Evolutionary conservation across 2,797 vertebrate species (phyloP).

Genomic region (Halcyon chelicuti): DNA sequence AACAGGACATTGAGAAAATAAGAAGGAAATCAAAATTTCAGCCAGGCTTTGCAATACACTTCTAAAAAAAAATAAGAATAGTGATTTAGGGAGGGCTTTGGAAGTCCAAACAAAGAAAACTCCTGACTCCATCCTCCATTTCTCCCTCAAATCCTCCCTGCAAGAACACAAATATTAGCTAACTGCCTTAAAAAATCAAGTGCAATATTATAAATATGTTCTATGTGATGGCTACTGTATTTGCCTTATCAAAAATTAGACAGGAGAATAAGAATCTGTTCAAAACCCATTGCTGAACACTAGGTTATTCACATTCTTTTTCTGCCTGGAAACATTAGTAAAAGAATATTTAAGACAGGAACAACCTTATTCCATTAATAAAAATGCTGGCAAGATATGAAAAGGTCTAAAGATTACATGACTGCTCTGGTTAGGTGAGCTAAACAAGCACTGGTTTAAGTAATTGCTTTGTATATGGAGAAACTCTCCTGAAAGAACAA

Average conservation of each 20-base stretch:
- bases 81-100: neutral
- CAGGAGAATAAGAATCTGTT: neutral
- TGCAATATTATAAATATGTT: neutral
- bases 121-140: neutral
- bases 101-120: neutral
- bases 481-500: slow-evolving; percentile 40
- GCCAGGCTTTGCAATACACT: neutral
- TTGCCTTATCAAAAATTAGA: slow-evolving; percentile 32
- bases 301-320: slow-evolving; percentile 36
- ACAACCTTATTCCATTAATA: slow-evolving; percentile 34
- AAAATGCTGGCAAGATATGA: slow-evolving; percentile 59
- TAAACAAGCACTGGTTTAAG: slow-evolving; percentile 28
- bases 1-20: neutral
- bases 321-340: slow-evolving; percentile 44
- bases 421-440: slow-evolving; percentile 5
- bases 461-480: slow-evolving; percentile 45
- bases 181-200: neutral
- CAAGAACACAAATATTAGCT: neutral
- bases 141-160: neutral
- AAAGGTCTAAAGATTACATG: slow-evolving; percentile 40
- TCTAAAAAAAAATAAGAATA: neutral
- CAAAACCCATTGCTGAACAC: neutral
- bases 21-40: neutral
- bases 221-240: neutral
- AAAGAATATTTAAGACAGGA: slow-evolving; percentile 54